A percentile compares a stretch with the other conserved stretches of the same genome.
These are phyloP conservation scores for Barbus barbus DNA, from an alignment of 2,113 vertebrate species.

Conservation along the genomic window DNA sequence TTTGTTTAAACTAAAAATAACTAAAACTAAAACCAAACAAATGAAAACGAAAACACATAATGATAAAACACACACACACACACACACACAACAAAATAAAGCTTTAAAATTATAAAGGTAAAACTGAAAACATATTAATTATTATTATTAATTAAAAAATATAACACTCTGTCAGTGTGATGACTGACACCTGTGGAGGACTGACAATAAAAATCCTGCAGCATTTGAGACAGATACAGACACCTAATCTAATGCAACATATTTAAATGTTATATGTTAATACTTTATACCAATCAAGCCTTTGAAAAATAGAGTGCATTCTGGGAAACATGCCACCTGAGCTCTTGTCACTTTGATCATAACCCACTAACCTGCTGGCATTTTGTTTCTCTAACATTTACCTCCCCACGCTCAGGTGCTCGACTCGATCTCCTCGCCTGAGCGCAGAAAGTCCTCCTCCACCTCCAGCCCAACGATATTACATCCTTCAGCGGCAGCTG, in stretches of 20 bases:
- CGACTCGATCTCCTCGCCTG: not conserved
- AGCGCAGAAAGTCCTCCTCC: not conserved
- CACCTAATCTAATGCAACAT: not conserved
- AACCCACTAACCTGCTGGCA: slow-evolving; percentile 53
- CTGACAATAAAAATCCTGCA: not conserved
- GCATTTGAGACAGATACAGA: not conserved
- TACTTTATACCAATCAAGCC: not conserved
- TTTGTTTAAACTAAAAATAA: too few relatives aligned
- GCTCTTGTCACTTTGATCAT: slow-evolving; percentile 47
- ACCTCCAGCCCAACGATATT: not conserved
- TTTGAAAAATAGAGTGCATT: slow-evolving; percentile 15
- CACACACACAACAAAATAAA: too few relatives aligned
- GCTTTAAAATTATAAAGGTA: too few relatives aligned
- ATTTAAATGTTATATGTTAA: not conserved
- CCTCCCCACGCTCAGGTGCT: not conserved
- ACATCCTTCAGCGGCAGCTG: not conserved
- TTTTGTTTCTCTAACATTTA: slow-evolving; percentile 52
- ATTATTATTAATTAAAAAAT: too few relatives aligned
- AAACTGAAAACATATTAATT: too few relatives aligned
- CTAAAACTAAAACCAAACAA: not conserved
- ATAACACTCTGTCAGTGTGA: too few relatives aligned
- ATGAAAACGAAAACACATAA: not conserved
- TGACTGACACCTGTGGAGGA: too few relatives aligned
- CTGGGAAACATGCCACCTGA: slow-evolving; percentile 13
- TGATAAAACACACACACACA: not conserved